These are phyloP conservation scores for Agriopis marginaria DNA, from an alignment of 2,888 invertebrate genomes.

Conservation along the genomic window DNA sequence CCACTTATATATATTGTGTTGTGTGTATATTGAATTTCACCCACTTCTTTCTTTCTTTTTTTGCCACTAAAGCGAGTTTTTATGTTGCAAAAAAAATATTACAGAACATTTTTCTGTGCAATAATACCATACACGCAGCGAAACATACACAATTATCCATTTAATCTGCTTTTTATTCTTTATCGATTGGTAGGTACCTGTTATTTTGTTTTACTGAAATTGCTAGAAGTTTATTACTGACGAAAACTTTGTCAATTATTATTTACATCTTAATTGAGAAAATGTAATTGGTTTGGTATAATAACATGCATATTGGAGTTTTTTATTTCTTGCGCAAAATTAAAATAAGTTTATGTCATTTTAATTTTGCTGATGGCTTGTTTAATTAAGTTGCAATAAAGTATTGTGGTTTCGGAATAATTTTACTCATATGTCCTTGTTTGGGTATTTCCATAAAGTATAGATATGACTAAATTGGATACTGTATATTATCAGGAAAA, in stretches of 20 bases:
- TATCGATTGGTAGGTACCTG: neutral
- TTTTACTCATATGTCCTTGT: conserved; percentile 32
- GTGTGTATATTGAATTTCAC: too few species aligned
- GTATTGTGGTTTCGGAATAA: conserved; percentile 38
- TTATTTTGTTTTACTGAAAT: neutral
- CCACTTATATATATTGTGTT: too few species aligned
- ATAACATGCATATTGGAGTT: conserved; percentile 28
- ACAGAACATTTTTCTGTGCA: too few species aligned
- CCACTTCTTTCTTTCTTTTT: too few species aligned
- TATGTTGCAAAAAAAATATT: too few species aligned
- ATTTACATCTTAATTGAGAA: conserved; percentile 11
- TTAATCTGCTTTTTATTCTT: neutral
- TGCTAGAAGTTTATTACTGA: neutral
- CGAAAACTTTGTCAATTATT: conserved; percentile 5
- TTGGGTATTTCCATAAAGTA: conserved; percentile 11
- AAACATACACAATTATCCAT: too few species aligned
- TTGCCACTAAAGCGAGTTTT: too few species aligned
- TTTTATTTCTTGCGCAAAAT: conserved; percentile 36
- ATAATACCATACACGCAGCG: too few species aligned
- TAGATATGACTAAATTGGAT: neutral
- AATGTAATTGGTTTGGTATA: conserved; percentile 17
- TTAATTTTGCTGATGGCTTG: conserved; percentile 10
- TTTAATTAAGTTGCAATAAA: conserved; percentile 37
- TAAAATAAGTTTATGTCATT: conserved; percentile 31
- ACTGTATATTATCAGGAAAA: too few species aligned